Evolutionary conservation across 2,888 invertebrate genomes (phyloP).

Genomic region (Machimus atricapillus): DNA sequence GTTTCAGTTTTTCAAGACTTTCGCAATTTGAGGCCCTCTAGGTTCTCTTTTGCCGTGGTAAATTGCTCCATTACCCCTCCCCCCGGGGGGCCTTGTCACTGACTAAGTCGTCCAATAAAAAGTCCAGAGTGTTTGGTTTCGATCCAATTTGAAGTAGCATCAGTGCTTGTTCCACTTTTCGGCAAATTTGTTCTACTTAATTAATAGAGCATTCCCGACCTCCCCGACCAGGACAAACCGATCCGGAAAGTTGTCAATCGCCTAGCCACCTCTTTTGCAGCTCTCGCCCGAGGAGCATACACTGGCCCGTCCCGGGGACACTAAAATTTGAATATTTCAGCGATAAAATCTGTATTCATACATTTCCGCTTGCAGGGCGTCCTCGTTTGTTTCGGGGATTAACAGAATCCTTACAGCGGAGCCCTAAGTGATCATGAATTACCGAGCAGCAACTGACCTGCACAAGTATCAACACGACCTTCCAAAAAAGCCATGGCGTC

Average conservation of each 20-base stretch:
- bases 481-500: conserved; percentile 35
- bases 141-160: not conserved
- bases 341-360: not conserved
- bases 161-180: not conserved
- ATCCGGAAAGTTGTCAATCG: not conserved
- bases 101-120: not conserved
- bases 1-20: not conserved
- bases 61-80: not conserved
- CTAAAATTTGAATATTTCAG: not conserved
- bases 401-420: conserved; percentile 8
- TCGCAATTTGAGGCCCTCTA: not conserved
- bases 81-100: not conserved
- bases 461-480: conserved; percentile 18
- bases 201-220: not conserved
- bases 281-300: not conserved
- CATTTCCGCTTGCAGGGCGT: not conserved
- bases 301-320: not conserved
- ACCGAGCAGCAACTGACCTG: conserved; percentile 16
- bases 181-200: not conserved
- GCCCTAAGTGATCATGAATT: conserved; percentile 31
- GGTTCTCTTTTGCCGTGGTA: not conserved
- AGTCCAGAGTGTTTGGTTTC: not conserved
- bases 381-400: conserved; percentile 4
- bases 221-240: not conserved
- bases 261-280: not conserved